Evolutionary conservation across 2,113 vertebrate genomes (phyloP).

Genomic region (Tylochromis polylepis): DNA sequence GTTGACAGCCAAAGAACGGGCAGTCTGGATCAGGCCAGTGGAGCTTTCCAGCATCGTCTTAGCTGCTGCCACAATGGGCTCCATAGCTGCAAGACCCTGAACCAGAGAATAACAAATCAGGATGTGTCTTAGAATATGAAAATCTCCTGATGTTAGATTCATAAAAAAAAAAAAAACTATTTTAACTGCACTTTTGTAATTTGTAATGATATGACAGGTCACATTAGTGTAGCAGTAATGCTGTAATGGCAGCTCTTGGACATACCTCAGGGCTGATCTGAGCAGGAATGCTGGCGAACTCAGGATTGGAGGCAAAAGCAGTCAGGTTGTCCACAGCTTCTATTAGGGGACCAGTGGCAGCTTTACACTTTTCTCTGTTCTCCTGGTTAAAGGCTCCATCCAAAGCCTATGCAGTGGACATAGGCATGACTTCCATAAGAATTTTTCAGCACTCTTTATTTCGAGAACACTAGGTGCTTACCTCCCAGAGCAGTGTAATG

Average conservation of each 20-base stretch:
- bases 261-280: conserved; percentile 92
- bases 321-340: conserved; percentile 96
- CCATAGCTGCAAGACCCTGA: conserved; percentile 92
- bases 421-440: background rate
- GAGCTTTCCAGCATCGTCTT: conserved; percentile 94
- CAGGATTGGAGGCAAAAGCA: conserved; percentile 93
- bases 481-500: background rate
- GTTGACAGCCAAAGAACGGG: conserved; percentile 91
- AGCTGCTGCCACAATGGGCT: conserved; percentile 87
- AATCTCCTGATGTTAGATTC: background rate
- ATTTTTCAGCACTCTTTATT: background rate
- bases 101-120: background rate
- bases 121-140: background rate
- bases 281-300: conserved; percentile 91
- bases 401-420: conserved; percentile 75
- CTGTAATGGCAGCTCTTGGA: background rate
- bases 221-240: background rate
- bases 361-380: conserved; percentile 88
- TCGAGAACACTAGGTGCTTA: background rate
- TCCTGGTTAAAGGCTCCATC: conserved; percentile 91
- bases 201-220: background rate
- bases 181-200: background rate
- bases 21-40: conserved; percentile 90
- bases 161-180: background rate
- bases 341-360: conserved; percentile 87